Percentiles rank a stretch among this genome's conserved stretches.
These are phyloP conservation scores for Sebastes iracundus DNA, from an alignment of 2,797 vertebrate genomes.

Conservation along the genomic window DNA sequence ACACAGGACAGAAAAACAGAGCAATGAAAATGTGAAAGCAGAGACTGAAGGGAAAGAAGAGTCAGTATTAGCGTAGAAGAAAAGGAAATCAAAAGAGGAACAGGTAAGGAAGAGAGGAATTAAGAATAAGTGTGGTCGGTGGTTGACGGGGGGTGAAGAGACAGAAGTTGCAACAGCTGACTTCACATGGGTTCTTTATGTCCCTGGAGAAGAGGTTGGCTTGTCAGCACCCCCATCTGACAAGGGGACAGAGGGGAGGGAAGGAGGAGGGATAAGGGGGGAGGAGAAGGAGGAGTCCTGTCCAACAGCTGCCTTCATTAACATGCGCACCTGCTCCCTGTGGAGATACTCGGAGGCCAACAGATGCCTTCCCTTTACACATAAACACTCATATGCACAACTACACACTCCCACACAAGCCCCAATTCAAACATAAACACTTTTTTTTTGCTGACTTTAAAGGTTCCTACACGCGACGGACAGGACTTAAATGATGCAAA, in stretches of 20 bases:
- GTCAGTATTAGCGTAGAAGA: neutral
- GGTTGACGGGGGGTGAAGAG: conserved; percentile 7
- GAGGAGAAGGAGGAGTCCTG: conserved; percentile 62
- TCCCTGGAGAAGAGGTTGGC: conserved; percentile 72
- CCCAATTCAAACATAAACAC: conserved; percentile 74
- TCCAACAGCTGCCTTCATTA: conserved; percentile 89
- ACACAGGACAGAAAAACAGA: neutral
- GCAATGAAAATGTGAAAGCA: neutral
- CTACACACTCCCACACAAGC: conserved; percentile 68
- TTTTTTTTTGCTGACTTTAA: conserved; percentile 46
- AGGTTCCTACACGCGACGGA: conserved; percentile 28
- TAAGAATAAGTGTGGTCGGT: conserved; percentile 9
- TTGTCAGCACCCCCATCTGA: conserved; percentile 76
- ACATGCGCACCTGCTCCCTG: conserved; percentile 92
- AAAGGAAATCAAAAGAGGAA: conserved; percentile 36
- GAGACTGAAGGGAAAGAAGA: neutral
- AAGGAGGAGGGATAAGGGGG: conserved; percentile 3
- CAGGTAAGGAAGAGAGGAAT: conserved; percentile 51
- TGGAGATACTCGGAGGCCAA: conserved; percentile 84
- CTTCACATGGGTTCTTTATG: conserved; percentile 79
- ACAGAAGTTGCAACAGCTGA: conserved; percentile 80
- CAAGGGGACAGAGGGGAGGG: conserved; percentile 66
- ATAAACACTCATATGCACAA: conserved; percentile 69
- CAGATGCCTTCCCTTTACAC: conserved; percentile 85
- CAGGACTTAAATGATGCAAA: neutral